These are phyloP conservation scores for Tyrophagus putrescentiae DNA, from an alignment of 1,140 invertebrate genomes.

Conservation along the genomic window DNA sequence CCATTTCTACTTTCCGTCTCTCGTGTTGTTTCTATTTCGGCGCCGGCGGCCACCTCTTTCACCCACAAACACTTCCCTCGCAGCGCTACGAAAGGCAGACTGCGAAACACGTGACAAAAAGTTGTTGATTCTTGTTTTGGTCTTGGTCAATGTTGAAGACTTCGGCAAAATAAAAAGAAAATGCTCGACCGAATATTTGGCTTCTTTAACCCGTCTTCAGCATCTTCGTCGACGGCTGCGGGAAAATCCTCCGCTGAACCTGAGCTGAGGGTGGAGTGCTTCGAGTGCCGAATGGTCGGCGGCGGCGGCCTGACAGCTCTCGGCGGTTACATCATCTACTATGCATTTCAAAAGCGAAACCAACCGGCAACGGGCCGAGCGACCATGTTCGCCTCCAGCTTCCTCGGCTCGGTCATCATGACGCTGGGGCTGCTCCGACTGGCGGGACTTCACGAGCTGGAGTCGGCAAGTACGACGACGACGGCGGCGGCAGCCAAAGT, in stretches of 20 bases:
- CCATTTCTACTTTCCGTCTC: too few relatives aligned
- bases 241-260: too few relatives aligned
- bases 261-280: neutral
- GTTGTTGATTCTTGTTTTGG: neutral
- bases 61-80: too few relatives aligned
- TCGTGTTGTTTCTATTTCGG: too few relatives aligned
- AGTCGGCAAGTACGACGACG: too few relatives aligned
- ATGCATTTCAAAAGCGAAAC: constrained; percentile 6
- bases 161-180: too few relatives aligned
- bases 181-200: constrained; percentile 9
- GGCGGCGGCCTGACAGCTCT: neutral
- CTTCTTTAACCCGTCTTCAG: neutral
- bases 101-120: too few relatives aligned
- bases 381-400: neutral
- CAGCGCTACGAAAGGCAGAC: too few relatives aligned
- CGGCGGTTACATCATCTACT: constrained; percentile 11
- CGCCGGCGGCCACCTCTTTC: too few relatives aligned
- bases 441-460: neutral
- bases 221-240: neutral
- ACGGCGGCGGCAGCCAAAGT: too few relatives aligned
- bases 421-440: neutral
- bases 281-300: constrained; percentile 12
- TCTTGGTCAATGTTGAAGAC: neutral
- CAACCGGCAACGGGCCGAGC: neutral
- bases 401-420: constrained; percentile 7